Base-by-base conservation (phyloP, 2,888 invertebrate genomes). In the Oscheius myriophilus region DNA sequence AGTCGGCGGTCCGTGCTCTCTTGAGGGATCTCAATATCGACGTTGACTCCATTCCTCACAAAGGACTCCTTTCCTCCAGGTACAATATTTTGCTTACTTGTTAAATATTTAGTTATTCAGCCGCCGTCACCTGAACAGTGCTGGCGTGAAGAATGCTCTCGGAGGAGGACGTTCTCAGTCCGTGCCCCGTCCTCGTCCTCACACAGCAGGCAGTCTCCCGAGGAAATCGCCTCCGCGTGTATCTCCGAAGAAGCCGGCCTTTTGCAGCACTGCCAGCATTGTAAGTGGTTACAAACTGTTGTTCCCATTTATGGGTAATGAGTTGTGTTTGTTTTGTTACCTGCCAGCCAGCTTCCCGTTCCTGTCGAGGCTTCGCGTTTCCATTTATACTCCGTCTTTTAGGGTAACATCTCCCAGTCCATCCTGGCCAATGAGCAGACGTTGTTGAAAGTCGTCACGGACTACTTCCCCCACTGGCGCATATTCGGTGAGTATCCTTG, bases 371-470 rank as follows among this genome's bases (percentile, higher is more conserved):
- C n/a, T n/a, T n/a, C n/a, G n/a, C n/a, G n/a, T n/a, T n/a, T n/a
- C n/a, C n/a, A n/a, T n/a, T n/a, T n/a, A n/a, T n/a, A n/a, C n/a
- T n/a, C n/a, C n/a, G n/a, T 33, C 33, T 9, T 33, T 33, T 33
- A 33, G 33, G 33, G 33, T 3, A 33, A 33, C 33, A 33, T 33
- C 9, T 33, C 52, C 6, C 52, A 52, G 23, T 23, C 52, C 12
- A 26, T 52, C 11, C 14, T 25, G 12, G 52, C 52, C 1, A 52
- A 52, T 26, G 52, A 52, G 52, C 52, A 52, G 52, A 25, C 26
- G 52, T 12, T 52, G 12, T 2, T n/a, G 26, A 26, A 23, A n/a
- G 12, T 52, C 23, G 52, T 52, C 12, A 52, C 12, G 12, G 23
- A 23, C 12, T 26, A 26, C 18, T 52, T 52, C 52, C 23, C 52